Base-by-base conservation (phyloP, 2,113 vertebrate species). In the Tinamus guttatus region DNA sequence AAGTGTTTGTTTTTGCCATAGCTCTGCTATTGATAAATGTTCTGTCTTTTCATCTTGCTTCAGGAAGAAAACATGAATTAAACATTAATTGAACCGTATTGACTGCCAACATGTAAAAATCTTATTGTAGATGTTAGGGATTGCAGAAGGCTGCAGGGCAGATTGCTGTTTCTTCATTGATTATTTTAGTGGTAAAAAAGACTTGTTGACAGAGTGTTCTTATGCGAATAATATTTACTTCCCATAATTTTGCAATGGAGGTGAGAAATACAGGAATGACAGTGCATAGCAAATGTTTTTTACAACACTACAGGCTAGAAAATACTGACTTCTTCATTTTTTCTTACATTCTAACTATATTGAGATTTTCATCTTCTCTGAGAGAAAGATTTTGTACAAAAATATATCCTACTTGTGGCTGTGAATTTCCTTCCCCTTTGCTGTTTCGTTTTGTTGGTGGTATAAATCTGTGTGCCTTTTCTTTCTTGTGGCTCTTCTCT, bases 31-130 rank as follows among this genome's bases (percentile, higher is more conserved):
- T 90, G 90, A 96, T 89, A 96, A 83, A 97, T 89, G 79, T 91
- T 87, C 96, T 93, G 91, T 93, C 93, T 95, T 97, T 95, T 97
- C 87, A 95, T 97, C 96, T 96, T 87, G 73, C 93, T 98, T 96
- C 83, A 85, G 65, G 78, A 97, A 94, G 94, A 93, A 97, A 91
- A 79, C 87, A 94, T 98, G 95, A 96, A 97, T 97, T 97, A 97
- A 96, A 96, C 96, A 97, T 97, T 97, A 97, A 97, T 97, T 97
- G 93, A 91, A 94, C 81, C 73, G 81, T 94, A 92, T 92, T 95
- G 96, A 96, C 94, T 96, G 96, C 94, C 87, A 92, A 86, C 90
- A 62, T n/a, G 85, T 74, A 95, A 93, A 94, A 95, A 95, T 95
- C 89, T 69, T 85, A 95, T 89, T 97, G 94, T 93, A 96, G 94